Percentiles rank a stretch among this genome's conserved stretches.
Conservation (phyloP, 2,113 vertebrate species). For the Vicugna pacos region DNA sequence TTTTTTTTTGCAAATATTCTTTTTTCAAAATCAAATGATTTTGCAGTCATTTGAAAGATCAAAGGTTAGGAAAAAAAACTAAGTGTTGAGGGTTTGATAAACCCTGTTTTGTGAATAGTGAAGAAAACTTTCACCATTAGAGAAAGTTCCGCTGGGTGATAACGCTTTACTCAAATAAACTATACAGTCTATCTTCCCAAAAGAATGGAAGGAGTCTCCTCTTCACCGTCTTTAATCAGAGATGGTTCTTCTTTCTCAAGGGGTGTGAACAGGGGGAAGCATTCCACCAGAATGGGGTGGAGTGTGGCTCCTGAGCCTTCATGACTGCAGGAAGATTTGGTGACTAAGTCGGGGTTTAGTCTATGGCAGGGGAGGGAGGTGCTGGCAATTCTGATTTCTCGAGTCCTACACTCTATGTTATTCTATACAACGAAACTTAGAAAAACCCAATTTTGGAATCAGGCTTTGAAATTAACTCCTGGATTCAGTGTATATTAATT, state of each 20-base stretch:
- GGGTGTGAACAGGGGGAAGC: not conserved
- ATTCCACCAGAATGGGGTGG: not conserved
- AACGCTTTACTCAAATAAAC: not conserved
- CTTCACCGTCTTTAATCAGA: not conserved
- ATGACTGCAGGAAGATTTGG: not conserved
- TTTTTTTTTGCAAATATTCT: not conserved
- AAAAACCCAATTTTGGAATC: not conserved
- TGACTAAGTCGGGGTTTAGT: not conserved
- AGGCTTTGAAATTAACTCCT: not conserved
- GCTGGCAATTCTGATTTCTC: not conserved
- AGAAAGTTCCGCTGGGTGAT: not conserved
- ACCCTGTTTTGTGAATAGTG: not conserved
- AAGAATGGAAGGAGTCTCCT: not conserved
- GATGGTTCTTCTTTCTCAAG: not conserved
- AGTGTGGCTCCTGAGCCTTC: not conserved
- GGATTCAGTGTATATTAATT: not conserved
- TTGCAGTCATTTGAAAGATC: not conserved
- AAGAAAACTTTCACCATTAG: not conserved
- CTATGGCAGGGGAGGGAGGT: not conserved
- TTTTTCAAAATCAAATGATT: not conserved
- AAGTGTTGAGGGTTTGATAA: not conserved
- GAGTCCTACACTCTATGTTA: not conserved
- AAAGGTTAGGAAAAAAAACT: constrained; percentile 13
- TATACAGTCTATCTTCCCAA: not conserved
- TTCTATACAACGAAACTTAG: not conserved